phyloP scores from a whole-genome alignment of 2,113 vertebrate genomes.

The Athene cunicularia region DNA sequence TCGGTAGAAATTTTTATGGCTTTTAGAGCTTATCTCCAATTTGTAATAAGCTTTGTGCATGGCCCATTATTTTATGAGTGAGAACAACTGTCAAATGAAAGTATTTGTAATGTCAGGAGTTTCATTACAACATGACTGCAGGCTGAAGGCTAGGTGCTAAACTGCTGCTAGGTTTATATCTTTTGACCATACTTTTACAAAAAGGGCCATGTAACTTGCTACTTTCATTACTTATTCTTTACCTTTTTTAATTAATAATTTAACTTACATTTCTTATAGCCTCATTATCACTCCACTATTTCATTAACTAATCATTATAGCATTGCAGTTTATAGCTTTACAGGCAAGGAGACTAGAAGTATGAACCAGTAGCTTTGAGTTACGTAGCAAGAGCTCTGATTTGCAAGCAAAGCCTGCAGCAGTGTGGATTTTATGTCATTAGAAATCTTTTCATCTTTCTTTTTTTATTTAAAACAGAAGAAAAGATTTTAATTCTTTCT shows the following conservation, averaged over 20 bases:
- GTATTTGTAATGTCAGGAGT: constrained; percentile 74
- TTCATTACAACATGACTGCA: constrained; percentile 73
- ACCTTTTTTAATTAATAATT: constrained; percentile 84
- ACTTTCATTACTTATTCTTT: constrained; percentile 69
- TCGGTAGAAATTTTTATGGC: constrained; percentile 70
- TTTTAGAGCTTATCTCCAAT: constrained; percentile 73
- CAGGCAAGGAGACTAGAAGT: constrained; percentile 10
- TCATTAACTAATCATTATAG: constrained; percentile 76
- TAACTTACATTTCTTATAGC: constrained; percentile 70
- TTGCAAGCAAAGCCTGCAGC: constrained; percentile 63
- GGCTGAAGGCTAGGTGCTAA: constrained; percentile 67
- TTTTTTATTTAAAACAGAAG: constrained; percentile 57
- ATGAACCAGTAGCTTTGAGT: constrained; percentile 34
- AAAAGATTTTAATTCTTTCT: constrained; percentile 64
- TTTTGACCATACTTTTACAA: constrained; percentile 58
- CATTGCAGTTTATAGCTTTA: constrained; percentile 73
- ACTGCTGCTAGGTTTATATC: constrained; percentile 70
- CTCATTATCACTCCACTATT: constrained; percentile 74
- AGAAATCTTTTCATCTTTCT: constrained; percentile 73
- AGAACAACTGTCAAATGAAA: constrained; percentile 67
- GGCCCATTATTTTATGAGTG: constrained; percentile 63
- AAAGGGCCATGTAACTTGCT: constrained; percentile 42
- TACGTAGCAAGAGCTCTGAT: constrained; percentile 31
- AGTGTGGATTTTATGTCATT: constrained; percentile 62
- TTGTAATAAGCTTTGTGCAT: constrained; percentile 67